Conservation (phyloP, 2,797 vertebrate species). For the Lepus townsendii region DNA sequence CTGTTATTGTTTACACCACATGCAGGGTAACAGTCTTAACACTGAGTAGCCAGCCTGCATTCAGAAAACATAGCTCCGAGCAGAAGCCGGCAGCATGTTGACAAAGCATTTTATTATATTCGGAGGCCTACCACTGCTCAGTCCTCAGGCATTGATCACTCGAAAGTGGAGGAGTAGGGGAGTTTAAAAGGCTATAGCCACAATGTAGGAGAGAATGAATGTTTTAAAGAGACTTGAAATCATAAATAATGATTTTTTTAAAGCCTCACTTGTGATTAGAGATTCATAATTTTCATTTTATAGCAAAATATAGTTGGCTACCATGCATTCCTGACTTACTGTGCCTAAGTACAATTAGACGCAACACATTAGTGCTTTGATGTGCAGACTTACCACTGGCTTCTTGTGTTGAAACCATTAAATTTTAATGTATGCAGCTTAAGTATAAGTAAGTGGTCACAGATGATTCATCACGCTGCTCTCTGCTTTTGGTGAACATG, state of each 20-base stretch:
- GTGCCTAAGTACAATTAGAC: slow-evolving; percentile 85
- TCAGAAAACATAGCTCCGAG: neutral
- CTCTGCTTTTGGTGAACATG: slow-evolving; percentile 86
- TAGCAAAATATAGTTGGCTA: slow-evolving; percentile 83
- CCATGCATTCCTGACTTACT: slow-evolving; percentile 74
- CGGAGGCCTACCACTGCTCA: neutral
- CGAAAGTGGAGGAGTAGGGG: slow-evolving; percentile 75
- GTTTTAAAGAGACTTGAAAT: slow-evolving; percentile 88
- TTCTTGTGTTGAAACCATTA: slow-evolving; percentile 86
- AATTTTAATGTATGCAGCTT: slow-evolving; percentile 87
- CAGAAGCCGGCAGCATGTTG: neutral
- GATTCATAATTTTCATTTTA: slow-evolving; percentile 86
- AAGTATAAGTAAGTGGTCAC: slow-evolving; percentile 88
- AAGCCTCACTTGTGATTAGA: slow-evolving; percentile 83
- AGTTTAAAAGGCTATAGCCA: slow-evolving; percentile 85
- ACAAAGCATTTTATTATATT: slow-evolving; percentile 19
- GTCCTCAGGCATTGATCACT: slow-evolving; percentile 80
- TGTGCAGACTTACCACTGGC: slow-evolving; percentile 79
- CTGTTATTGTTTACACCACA: neutral
- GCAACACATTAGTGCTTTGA: slow-evolving; percentile 86
- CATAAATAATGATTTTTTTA: slow-evolving; percentile 88
- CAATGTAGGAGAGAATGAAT: slow-evolving; percentile 85
- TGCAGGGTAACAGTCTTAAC: neutral
- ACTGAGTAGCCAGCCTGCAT: neutral
- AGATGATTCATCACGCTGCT: slow-evolving; percentile 87